These are phyloP conservation scores for Alosa alosa DNA, from an alignment of 2,113 vertebrate species.

Conservation along the genomic window DNA sequence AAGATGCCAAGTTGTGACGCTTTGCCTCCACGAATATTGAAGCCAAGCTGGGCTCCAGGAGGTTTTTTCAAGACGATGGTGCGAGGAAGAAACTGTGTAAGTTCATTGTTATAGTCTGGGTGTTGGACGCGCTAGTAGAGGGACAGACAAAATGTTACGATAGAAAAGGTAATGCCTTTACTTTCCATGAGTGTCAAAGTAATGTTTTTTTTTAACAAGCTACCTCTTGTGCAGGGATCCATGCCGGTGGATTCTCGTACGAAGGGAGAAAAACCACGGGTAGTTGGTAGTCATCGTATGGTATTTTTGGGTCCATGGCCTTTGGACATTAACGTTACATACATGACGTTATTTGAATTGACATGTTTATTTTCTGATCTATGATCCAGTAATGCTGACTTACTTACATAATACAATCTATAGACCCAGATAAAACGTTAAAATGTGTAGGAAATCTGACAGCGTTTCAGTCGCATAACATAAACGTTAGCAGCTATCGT, in stretches of 20 bases:
- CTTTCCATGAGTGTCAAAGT: background rate
- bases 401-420: too few species aligned
- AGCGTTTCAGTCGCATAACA: background rate
- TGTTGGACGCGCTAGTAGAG: constrained; percentile 84
- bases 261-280: constrained; percentile 92
- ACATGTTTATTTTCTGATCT: background rate
- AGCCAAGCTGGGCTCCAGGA: constrained; percentile 92
- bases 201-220: constrained; percentile 30
- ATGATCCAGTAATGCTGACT: too few species aligned
- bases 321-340: constrained; percentile 12
- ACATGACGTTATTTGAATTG: background rate
- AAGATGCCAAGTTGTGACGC: constrained; percentile 97
- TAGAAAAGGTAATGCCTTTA: background rate
- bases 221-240: constrained; percentile 91
- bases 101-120: constrained; percentile 96
- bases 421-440: background rate
- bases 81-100: constrained; percentile 92
- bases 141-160: background rate
- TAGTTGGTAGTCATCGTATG: constrained; percentile 88
- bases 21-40: constrained; percentile 97
- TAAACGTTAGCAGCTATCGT: background rate
- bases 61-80: constrained; percentile 89
- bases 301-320: constrained; percentile 82
- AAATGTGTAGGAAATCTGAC: background rate
- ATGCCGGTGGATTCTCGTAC: constrained; percentile 91